Conservation (phyloP, 64 coral and sea anemone species). For the Cladopsammia gracilis region DNA sequence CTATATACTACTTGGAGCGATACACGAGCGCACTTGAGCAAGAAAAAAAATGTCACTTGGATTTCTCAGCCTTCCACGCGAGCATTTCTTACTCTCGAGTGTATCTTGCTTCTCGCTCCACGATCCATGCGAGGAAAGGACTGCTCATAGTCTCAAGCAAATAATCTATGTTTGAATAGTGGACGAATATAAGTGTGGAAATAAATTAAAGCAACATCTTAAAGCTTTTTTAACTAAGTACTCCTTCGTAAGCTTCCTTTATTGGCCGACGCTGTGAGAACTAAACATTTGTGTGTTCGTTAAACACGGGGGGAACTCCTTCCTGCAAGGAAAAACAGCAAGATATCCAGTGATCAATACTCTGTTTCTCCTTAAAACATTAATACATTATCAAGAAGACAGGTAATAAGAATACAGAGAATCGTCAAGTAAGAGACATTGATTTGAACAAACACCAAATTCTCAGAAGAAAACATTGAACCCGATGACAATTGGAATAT, state of each 20-base stretch:
- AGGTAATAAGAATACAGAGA: background rate
- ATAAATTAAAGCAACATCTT: conserved; percentile 42
- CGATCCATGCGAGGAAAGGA: background rate
- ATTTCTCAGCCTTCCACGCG: background rate
- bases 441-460: background rate
- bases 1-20: no score
- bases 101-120: background rate
- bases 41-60: background rate
- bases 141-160: background rate
- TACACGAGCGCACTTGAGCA: no score
- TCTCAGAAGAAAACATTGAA: background rate
- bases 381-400: background rate
- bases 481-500: no score
- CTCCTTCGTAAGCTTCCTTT: background rate
- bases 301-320: conserved; percentile 28
- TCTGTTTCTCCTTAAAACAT: background rate
- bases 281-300: conserved; percentile 46
- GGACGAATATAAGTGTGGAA: background rate
- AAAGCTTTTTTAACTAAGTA: background rate
- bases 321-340: conserved; percentile 5
- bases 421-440: background rate
- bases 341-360: background rate
- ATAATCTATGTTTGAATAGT: background rate
- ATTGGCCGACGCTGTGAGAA: background rate
- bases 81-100: background rate